Conservation (phyloP, 2,113 vertebrate species). For the Tragelaphus scriptus region DNA sequence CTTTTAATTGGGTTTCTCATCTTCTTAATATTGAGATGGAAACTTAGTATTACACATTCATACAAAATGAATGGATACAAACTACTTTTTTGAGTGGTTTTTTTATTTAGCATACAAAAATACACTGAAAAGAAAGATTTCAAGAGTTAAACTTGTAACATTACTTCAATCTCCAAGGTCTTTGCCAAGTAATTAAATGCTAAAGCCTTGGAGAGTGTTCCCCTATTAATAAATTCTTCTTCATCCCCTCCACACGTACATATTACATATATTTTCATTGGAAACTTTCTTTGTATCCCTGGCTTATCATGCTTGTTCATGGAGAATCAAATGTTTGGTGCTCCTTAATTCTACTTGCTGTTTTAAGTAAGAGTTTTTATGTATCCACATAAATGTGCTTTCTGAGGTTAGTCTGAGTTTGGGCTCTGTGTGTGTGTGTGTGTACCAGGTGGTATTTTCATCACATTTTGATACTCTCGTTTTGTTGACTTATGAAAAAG, state of each 20-base stretch:
- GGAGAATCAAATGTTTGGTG: background rate
- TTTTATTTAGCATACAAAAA: background rate
- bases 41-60: background rate
- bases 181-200: background rate
- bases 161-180: background rate
- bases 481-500: background rate
- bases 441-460: background rate
- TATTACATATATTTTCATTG: background rate
- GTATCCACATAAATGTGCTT: background rate
- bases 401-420: background rate
- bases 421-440: background rate
- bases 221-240: background rate
- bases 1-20: background rate
- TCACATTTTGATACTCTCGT: background rate
- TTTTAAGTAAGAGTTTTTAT: background rate
- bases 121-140: background rate
- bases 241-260: background rate
- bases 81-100: background rate
- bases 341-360: background rate
- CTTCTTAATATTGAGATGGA: background rate
- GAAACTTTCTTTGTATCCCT: background rate
- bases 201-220: background rate
- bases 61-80: background rate
- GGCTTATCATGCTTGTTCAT: background rate
- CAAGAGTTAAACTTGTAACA: background rate